phyloP scores from a whole-genome alignment of 1,140 invertebrate species.

The Neodiprion lecontei region DNA sequence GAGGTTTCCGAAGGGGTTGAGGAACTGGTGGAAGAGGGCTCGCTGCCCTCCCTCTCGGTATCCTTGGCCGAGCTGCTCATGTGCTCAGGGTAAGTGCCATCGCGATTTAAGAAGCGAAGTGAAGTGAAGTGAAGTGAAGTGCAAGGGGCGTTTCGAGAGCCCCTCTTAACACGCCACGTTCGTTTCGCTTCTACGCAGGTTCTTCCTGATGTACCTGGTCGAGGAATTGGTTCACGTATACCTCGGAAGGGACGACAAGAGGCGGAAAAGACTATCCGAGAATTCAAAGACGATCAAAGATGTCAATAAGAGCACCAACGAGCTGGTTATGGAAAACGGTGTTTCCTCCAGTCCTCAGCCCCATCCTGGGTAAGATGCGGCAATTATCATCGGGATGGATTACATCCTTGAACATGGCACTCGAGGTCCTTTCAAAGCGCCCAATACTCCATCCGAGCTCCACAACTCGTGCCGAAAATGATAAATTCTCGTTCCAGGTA shows the following conservation, averaged over 20 bases:
- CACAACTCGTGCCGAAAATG: neutral
- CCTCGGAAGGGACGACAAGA: constrained; percentile 55
- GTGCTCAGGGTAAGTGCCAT: constrained; percentile 63
- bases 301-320: constrained; percentile 45
- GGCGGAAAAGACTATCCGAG: constrained; percentile 45
- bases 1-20: constrained; percentile 80
- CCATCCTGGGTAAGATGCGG: neutral
- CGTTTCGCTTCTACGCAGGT: constrained; percentile 59
- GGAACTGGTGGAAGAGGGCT: constrained; percentile 59
- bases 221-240: constrained; percentile 82
- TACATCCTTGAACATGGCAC: too few species aligned
- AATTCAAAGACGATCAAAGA: constrained; percentile 24
- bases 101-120: neutral
- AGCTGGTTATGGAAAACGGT: constrained; percentile 36
- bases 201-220: constrained; percentile 85
- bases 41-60: constrained; percentile 65
- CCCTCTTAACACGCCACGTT: neutral
- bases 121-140: too few species aligned
- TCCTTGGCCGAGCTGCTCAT: constrained; percentile 75
- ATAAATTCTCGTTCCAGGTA: constrained; percentile 7
- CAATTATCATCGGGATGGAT: too few species aligned
- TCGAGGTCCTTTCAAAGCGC: too few species aligned
- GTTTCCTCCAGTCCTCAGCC: neutral
- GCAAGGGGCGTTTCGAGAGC: too few species aligned
- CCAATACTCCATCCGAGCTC: neutral